These are phyloP conservation scores for Trichogramma evanescens DNA, from an alignment of 2,888 invertebrate species.

Conservation along the genomic window DNA sequence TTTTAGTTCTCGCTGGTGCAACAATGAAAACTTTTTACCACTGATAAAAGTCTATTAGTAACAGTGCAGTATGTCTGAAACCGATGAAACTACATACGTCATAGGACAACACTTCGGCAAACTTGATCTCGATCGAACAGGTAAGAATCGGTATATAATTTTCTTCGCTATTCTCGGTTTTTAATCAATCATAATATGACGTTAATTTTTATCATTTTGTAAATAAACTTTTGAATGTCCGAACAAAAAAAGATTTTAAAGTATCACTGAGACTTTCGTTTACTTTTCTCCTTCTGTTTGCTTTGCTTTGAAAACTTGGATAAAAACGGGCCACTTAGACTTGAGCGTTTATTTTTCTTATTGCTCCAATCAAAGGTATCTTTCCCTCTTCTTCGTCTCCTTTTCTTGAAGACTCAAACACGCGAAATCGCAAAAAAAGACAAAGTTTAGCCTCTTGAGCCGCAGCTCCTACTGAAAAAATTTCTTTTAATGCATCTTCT, in stretches of 20 bases:
- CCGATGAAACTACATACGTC: background rate
- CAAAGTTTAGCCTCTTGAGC: background rate
- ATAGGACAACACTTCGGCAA: conserved; percentile 31
- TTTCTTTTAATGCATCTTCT: background rate
- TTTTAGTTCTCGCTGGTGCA: too few species aligned
- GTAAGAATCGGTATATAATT: conserved; percentile 25
- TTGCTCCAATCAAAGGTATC: background rate
- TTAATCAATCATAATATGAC: background rate
- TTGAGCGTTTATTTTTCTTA: background rate
- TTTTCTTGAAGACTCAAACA: too few species aligned
- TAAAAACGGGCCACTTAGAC: background rate
- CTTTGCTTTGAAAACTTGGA: too few species aligned
- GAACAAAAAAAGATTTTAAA: background rate
- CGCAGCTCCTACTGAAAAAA: background rate
- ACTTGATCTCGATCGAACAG: conserved; percentile 35
- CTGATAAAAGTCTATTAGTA: too few species aligned
- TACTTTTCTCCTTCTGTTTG: too few species aligned
- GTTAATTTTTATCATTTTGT: too few species aligned
- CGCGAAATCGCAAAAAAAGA: background rate
- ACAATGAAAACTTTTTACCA: too few species aligned
- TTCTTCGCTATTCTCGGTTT: background rate
- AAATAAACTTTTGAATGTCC: too few species aligned
- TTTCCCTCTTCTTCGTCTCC: background rate
- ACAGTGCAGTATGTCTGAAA: too few species aligned
- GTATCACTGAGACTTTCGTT: background rate